Conservation (phyloP, 1,140 invertebrate genomes). For the Leptinotarsa lineolata region DNA sequence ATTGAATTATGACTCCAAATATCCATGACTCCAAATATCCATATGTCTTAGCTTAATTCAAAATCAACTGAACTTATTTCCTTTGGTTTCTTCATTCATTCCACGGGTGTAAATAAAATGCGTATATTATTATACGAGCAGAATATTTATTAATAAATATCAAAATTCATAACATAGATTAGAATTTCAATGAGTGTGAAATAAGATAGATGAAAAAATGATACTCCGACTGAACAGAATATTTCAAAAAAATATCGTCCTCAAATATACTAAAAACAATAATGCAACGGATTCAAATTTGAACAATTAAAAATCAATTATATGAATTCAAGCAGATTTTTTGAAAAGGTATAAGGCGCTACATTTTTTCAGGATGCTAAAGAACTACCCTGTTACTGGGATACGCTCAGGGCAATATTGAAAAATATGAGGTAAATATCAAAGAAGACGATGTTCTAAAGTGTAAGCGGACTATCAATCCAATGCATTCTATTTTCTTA, state of each 20-base stretch:
- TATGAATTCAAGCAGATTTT: neutral
- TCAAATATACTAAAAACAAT: too few species aligned
- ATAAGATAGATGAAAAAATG: neutral
- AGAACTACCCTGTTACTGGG: too few species aligned
- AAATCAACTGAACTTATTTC: too few species aligned
- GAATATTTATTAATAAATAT: conserved; percentile 20
- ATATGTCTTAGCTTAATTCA: too few species aligned
- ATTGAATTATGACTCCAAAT: too few species aligned
- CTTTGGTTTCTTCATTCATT: too few species aligned
- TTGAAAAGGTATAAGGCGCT: neutral
- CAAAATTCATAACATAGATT: conserved; percentile 17
- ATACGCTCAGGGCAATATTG: neutral
- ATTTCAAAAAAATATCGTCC: neutral
- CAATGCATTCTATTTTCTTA: conserved; percentile 4
- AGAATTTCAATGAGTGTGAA: neutral
- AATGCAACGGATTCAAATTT: too few species aligned
- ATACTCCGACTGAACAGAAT: neutral
- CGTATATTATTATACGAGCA: neutral
- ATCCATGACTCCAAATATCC: too few species aligned
- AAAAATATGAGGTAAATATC: conserved; percentile 3
- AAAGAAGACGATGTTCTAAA: neutral
- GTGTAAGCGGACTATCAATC: neutral
- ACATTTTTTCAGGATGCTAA: too few species aligned
- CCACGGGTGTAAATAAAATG: neutral
- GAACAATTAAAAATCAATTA: neutral